These are phyloP conservation scores for Chironex yamaguchii DNA, from an alignment of 30 jellyfish, hydroid and myxozoan genomes.

Conservation along the genomic window DNA sequence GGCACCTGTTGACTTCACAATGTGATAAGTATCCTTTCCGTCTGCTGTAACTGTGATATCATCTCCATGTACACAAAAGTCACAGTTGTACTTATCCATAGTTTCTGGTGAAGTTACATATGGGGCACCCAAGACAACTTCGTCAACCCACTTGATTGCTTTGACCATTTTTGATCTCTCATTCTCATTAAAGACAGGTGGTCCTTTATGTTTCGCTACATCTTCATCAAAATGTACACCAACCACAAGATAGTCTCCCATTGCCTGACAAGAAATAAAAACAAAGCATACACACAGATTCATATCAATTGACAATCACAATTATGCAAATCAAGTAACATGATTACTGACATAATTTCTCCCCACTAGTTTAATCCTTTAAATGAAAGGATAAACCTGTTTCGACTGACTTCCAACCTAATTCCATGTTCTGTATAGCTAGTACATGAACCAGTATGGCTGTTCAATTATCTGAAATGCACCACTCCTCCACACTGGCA, in stretches of 20 bases:
- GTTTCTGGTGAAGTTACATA: constrained; percentile 89
- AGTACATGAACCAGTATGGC: too few species aligned
- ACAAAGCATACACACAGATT: too few species aligned
- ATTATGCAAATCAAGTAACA: too few species aligned
- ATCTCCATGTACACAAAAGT: constrained; percentile 98
- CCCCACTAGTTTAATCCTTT: too few species aligned
- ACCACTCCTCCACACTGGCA: too few species aligned
- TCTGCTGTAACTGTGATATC: constrained; percentile 95
- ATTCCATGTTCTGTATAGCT: too few species aligned
- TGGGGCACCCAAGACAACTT: constrained; percentile 94
- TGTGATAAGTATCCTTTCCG: constrained; percentile 94
- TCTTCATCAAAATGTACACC: constrained; percentile 98
- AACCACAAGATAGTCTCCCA: constrained; percentile 92
- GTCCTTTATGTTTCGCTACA: constrained; percentile 87
- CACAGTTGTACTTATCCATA: constrained; percentile 88
- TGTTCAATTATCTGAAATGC: too few species aligned
- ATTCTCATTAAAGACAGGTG: constrained; percentile 94
- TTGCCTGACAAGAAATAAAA: too few species aligned
- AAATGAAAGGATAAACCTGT: too few species aligned
- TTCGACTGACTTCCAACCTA: too few species aligned
- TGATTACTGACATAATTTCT: too few species aligned
- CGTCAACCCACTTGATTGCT: constrained; percentile 98
- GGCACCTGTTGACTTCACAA: constrained; percentile 86
- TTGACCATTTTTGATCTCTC: constrained; percentile 96
- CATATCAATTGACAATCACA: too few species aligned